Evolutionary conservation across 2,888 invertebrate genomes (phyloP), one percentile per base, ranked within the genome.

Genomic region (Pristionchus exspectatus): DNA sequence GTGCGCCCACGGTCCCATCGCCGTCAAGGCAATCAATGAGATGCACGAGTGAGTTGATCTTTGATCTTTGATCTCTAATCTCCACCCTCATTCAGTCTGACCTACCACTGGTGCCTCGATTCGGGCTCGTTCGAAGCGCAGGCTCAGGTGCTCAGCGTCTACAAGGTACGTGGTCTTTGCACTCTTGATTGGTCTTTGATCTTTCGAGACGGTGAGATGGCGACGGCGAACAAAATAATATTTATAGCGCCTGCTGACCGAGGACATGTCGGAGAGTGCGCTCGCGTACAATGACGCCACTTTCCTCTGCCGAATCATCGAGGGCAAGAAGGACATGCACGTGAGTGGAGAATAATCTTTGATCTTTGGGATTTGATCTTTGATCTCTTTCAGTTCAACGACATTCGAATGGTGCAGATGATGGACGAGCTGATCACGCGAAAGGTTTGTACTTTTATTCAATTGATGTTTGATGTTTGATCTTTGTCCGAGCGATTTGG

Each of bases 381-480:
- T 81, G 81, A 50, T 81, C 81, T 50, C 33, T 56, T 87, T 0
- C 87, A 87, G 87, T 54, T 87, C 87, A 66, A 56, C 87, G 87
- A 87, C 56, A 59, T 56, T 33, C 87, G 69, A 21, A 38, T 87
- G 66, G 87, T 87, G 54, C 30, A 30, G 44, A 27, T 63, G 44
- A 33, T 87, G 66, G 87, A 87, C 14, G 87, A 87, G 69, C 18
- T 87, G 66, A 27, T 87, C 44, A 50, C 21, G 69, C 24, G 87
- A n/a, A 87, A 87, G 69, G 63, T 74, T 74, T 33, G 69, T 3
- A n/a, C 3, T 7, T 50, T 50, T 50, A 69, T 69, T 69, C 27
- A 27, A 2, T n/a, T 21, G 9, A 30, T 7, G 33, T 59, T 9
- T 59, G 30, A 59, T 85, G 59, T 85, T 85, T 81, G 50, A 81